Base-by-base conservation (phyloP, 2,888 invertebrate species). In the Acleris holmiana region DNA sequence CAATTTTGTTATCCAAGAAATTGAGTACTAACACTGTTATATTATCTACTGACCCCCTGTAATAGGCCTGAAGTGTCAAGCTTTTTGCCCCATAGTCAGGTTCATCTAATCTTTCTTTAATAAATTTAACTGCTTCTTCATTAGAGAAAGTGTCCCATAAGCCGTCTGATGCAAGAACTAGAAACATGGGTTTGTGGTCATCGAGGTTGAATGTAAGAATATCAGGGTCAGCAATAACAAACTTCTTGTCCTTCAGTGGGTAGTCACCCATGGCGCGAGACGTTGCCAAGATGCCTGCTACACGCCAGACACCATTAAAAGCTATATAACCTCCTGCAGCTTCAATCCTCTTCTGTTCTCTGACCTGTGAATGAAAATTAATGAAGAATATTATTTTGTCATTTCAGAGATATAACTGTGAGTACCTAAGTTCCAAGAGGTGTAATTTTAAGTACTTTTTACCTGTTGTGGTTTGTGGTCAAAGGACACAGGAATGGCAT, bases 391-490 rank as follows among this genome's bases (percentile, higher is more conserved):
- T 35, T 35, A 35, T 35, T 13, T 35, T 35, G 10, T 35, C 1
- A 35, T 35, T 35, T 35, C 35, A 35, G 13, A 0, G 13, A 35
- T 3, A 13, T 35, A 13, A 35, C 2, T 35, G 13, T 13, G 13
- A 35, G n/a, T n/a, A n/a, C n/a, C n/a, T n/a, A n/a, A n/a, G n/a
- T 10, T 35, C 4, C 13, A 35, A 35, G 1, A 35, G 35, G 3
- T 35, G 13, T 13, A 35, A 4, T 29, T 29, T 29, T 29, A 29
- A 10, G 29, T 15, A 41, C 41, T 41, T 41, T 41, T 72, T 93
- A 98, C 97, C 94, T 98, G 97, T 82, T 98, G 97, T 46, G 99
- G 99, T 91, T 99, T 99, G 84, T 99, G 99, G 87, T 99, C 99
- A 85, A 97, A 98, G 1, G 99, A 98, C 7, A 99, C 91, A 15